phyloP scores from a whole-genome alignment of 2,888 invertebrate species.

The Tenthredo notha region DNA sequence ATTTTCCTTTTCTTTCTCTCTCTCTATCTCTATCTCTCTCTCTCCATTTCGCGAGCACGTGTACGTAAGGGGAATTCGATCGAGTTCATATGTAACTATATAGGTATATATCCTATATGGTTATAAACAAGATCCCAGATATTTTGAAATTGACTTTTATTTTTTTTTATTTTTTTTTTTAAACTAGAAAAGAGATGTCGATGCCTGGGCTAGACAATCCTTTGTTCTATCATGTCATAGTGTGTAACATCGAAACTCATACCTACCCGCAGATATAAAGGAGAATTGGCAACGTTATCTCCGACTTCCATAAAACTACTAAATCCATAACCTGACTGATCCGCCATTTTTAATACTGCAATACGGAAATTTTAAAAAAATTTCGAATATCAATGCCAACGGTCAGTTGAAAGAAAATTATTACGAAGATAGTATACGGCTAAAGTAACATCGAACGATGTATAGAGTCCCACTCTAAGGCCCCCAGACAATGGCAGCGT shows the following conservation, averaged over 20 bases:
- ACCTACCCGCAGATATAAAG: not conserved
- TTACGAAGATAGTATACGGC: not conserved
- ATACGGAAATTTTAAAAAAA: not conserved
- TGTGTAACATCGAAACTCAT: not conserved
- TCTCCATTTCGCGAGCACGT: slow-evolving; percentile 22
- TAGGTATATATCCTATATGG: not conserved
- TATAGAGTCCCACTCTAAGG: slow-evolving; percentile 53
- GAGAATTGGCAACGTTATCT: not conserved
- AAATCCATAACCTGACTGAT: not conserved
- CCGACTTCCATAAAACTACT: not conserved
- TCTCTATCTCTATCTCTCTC: too few species aligned
- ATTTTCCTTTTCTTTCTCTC: not conserved
- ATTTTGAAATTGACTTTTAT: slow-evolving; percentile 22
- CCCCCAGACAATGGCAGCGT: slow-evolving; percentile 74
- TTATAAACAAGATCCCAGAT: not conserved
- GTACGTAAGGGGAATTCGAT: slow-evolving; percentile 47
- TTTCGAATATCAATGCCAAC: not conserved
- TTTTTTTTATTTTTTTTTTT: too few species aligned
- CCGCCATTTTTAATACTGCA: slow-evolving; percentile 4
- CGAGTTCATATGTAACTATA: slow-evolving; percentile 13
- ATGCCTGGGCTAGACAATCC: slow-evolving; percentile 24
- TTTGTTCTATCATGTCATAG: not conserved
- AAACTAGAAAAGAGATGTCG: slow-evolving; percentile 17
- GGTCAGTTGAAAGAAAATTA: not conserved
- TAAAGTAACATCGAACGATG: slow-evolving; percentile 22